Conservation (phyloP, 2,888 invertebrate species). For the Siphlonurus alternatus region DNA sequence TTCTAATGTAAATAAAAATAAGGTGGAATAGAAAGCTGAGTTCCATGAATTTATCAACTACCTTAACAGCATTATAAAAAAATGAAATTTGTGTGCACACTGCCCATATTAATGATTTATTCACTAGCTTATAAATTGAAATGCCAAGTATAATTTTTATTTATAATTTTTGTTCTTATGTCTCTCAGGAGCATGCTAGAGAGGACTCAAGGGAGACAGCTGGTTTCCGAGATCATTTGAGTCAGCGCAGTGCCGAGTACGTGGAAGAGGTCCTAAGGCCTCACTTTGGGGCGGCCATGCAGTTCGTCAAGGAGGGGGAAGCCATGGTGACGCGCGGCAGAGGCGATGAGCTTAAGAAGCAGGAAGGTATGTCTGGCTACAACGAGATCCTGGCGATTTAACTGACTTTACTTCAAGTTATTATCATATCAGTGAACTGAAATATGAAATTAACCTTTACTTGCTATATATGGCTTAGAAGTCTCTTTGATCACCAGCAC, state of each 20-base stretch:
- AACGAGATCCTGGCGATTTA: too few species aligned
- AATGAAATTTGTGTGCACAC: too few species aligned
- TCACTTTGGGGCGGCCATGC: constrained; percentile 91
- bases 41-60: too few species aligned
- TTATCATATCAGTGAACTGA: too few species aligned
- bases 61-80: too few species aligned
- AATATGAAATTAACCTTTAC: too few species aligned
- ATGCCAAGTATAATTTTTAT: neutral
- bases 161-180: constrained; percentile 19
- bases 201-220: constrained; percentile 96
- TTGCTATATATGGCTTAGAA: too few species aligned
- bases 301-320: constrained; percentile 93
- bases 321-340: constrained; percentile 61
- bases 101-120: too few species aligned
- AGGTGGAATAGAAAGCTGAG: too few species aligned
- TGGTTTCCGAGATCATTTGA: constrained; percentile 77
- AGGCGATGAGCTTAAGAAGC: constrained; percentile 46
- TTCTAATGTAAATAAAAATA: too few species aligned
- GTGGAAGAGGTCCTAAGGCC: constrained; percentile 92
- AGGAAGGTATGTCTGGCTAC: constrained; percentile 35
- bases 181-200: constrained; percentile 63
- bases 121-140: neutral
- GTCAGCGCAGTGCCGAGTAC: constrained; percentile 79
- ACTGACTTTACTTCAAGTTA: too few species aligned
- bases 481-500: too few species aligned